Evolutionary conservation across 2,888 invertebrate species (phyloP).

Genomic region (Meghimatium bilineatum): DNA sequence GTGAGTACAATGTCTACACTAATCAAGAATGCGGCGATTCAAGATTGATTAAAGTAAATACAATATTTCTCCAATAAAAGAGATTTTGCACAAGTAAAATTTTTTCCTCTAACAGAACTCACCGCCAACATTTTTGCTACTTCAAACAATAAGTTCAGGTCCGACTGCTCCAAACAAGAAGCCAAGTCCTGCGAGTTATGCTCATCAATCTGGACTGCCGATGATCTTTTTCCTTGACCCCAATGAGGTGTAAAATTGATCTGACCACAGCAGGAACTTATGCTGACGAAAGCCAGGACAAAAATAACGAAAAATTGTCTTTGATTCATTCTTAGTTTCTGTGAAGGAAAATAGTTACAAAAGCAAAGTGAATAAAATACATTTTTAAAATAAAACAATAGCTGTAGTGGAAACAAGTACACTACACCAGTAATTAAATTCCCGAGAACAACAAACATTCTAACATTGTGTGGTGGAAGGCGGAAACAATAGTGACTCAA

Average conservation of each 20-base stretch:
- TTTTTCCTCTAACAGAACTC: not conserved
- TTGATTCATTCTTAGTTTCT: not conserved
- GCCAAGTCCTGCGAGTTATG: not conserved
- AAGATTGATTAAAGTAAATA: no score
- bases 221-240: slow-evolving; percentile 4
- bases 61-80: no score
- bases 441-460: no score
- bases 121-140: slow-evolving; percentile 16
- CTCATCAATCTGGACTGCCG: not conserved
- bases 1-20: no score
- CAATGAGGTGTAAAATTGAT: slow-evolving; percentile 21
- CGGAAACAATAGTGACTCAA: no score
- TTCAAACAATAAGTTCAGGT: slow-evolving; percentile 12
- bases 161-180: not conserved
- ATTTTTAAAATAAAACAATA: no score
- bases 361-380: not conserved
- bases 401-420: no score
- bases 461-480: no score
- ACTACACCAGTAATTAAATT: no score
- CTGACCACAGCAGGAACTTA: slow-evolving; percentile 3
- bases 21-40: no score
- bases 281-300: not conserved
- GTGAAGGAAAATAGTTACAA: not conserved
- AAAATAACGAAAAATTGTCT: not conserved
- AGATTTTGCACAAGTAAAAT: no score